Evolutionary conservation across 2,888 invertebrate genomes (phyloP).

Genomic region (Podotricha telesiphe): DNA sequence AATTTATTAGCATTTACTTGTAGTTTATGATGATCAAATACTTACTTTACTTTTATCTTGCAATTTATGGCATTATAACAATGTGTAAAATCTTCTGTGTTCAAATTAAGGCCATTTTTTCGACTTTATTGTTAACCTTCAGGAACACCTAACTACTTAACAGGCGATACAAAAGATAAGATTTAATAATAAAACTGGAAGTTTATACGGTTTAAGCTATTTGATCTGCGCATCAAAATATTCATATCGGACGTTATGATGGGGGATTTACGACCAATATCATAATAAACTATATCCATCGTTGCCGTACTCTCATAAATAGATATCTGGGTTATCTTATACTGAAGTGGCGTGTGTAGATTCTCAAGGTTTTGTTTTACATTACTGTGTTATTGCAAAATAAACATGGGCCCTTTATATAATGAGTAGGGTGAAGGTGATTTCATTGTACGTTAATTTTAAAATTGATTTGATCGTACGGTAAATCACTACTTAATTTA

Average conservation of each 20-base stretch:
- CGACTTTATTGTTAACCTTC: not conserved
- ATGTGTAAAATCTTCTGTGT: not conserved
- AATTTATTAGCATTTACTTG: too few species aligned
- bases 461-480: not conserved
- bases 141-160: not conserved
- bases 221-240: slow-evolving; percentile 30
- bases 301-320: slow-evolving; percentile 39
- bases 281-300: slow-evolving; percentile 41
- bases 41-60: too few species aligned
- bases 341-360: slow-evolving; percentile 29
- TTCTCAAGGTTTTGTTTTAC: slow-evolving; percentile 21
- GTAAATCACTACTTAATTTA: too few species aligned
- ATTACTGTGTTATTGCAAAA: slow-evolving; percentile 7
- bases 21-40: too few species aligned
- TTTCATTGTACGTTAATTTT: not conserved
- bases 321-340: slow-evolving; percentile 42
- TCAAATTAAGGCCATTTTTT: not conserved
- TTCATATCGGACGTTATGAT: slow-evolving; percentile 41
- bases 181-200: slow-evolving; percentile 47
- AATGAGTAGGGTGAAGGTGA: not conserved
- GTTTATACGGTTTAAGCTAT: slow-evolving; percentile 37
- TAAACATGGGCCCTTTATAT: not conserved
- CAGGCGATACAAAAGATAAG: not conserved
- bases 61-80: not conserved
- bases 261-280: slow-evolving; percentile 39